Percentiles rank a stretch among this genome's conserved stretches.
These are phyloP conservation scores for Percina caprodes DNA, from an alignment of 2,113 vertebrate genomes.

Conservation along the genomic window DNA sequence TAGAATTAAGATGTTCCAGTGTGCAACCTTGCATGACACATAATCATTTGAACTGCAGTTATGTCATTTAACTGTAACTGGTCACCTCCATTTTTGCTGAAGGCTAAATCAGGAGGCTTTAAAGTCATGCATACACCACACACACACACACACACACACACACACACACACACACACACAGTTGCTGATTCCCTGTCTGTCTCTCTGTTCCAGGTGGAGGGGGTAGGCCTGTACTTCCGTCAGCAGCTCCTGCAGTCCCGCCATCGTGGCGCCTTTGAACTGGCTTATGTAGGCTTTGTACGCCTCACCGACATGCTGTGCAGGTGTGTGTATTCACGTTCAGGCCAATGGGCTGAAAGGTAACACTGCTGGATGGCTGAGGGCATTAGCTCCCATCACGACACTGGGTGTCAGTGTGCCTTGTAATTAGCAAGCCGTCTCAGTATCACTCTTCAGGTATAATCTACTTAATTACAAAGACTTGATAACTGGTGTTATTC, in stretches of 20 bases:
- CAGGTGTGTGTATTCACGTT: slow-evolving; percentile 83
- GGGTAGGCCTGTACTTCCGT: slow-evolving; percentile 94
- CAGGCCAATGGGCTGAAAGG: slow-evolving; percentile 45
- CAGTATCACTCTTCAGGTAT: slow-evolving; percentile 38
- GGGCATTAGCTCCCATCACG: slow-evolving; percentile 29
- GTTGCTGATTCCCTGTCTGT: slow-evolving; percentile 11
- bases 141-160: not conserved
- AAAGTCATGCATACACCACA: not conserved
- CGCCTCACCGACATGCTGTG: slow-evolving; percentile 93
- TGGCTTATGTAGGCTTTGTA: slow-evolving; percentile 97
- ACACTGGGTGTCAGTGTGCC: slow-evolving; percentile 25
- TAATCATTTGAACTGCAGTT: not conserved
- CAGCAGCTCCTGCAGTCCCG: slow-evolving; percentile 95
- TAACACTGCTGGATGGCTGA: slow-evolving; percentile 43
- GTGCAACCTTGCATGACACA: not conserved
- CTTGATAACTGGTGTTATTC: slow-evolving; percentile 33
- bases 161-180: slow-evolving; percentile 2
- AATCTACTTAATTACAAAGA: slow-evolving; percentile 38
- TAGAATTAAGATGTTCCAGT: no score
- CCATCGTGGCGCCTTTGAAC: slow-evolving; percentile 96
- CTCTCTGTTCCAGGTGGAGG: slow-evolving; percentile 86
- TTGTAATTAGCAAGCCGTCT: slow-evolving; percentile 47
- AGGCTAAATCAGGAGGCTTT: not conserved
- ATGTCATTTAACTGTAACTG: not conserved
- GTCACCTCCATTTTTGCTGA: not conserved